These are phyloP conservation scores for Ceraclea dissimilis DNA, from an alignment of 2,888 invertebrate genomes.

Conservation along the genomic window DNA sequence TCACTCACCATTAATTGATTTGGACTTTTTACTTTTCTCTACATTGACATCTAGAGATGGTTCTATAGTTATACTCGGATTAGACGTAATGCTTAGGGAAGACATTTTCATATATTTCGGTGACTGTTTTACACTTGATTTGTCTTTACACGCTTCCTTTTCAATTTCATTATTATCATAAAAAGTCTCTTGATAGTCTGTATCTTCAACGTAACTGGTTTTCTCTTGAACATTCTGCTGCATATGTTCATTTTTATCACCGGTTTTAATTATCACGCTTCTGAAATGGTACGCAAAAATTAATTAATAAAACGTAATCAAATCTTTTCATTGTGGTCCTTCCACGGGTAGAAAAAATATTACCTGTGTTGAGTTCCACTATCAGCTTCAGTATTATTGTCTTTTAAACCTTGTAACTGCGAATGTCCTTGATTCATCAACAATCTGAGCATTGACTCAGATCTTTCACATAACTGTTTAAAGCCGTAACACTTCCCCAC, in stretches of 20 bases:
- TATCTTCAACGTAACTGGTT: no score
- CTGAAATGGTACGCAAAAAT: neutral
- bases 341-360: neutral
- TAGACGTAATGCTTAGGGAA: neutral
- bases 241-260: neutral
- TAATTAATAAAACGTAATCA: no score
- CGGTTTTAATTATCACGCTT: neutral
- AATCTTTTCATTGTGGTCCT: no score
- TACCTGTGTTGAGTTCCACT: neutral
- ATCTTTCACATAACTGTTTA: slow-evolving; percentile 39
- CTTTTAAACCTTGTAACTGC: slow-evolving; percentile 5
- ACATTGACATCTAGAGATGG: neutral
- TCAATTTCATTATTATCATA: no score
- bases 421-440: slow-evolving; percentile 21
- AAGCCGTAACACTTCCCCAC: slow-evolving; percentile 38
- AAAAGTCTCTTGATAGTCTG: no score
- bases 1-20: neutral
- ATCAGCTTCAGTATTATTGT: slow-evolving; percentile 4
- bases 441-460: slow-evolving; percentile 30
- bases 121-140: neutral
- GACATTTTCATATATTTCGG: neutral
- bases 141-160: no score
- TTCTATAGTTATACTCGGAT: neutral
- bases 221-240: neutral
- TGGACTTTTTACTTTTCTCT: neutral